Evolutionary conservation across 2,888 invertebrate species (phyloP).

Genomic region (Dicyrtomina minuta): DNA sequence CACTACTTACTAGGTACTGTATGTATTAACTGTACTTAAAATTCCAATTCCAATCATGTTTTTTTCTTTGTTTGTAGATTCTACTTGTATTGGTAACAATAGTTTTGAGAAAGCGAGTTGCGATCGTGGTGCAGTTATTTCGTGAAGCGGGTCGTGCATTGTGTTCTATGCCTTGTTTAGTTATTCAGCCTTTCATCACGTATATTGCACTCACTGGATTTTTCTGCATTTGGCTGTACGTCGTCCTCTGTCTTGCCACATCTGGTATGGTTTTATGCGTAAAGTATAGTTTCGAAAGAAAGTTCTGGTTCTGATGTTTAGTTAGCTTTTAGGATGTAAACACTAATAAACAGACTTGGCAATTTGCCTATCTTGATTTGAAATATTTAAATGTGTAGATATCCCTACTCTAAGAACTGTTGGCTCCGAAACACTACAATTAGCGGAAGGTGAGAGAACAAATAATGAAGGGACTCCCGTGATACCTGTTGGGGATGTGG

Average conservation of each 20-base stretch:
- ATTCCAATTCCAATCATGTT: background rate
- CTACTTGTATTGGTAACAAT: conserved; percentile 69
- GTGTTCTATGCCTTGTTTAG: conserved; percentile 76
- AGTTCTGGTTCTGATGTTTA: background rate
- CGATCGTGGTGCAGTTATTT: conserved; percentile 80
- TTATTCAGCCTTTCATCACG: conserved; percentile 81
- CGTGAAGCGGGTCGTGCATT: conserved; percentile 87
- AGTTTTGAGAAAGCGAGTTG: conserved; percentile 76
- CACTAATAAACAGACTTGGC: background rate
- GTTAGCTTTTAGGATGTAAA: background rate
- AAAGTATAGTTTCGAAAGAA: too few species aligned
- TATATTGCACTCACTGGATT: conserved; percentile 76
- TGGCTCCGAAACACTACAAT: background rate
- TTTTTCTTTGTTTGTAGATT: conserved; percentile 50
- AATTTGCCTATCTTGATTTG: background rate
- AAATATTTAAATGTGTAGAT: conserved; percentile 1
- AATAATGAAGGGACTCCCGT: background rate
- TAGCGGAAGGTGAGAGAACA: background rate
- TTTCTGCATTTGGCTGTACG: conserved; percentile 81
- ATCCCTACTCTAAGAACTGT: conserved; percentile 2
- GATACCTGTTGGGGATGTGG: background rate
- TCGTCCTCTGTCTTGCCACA: conserved; percentile 82
- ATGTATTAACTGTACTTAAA: background rate
- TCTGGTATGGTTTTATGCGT: too few species aligned
- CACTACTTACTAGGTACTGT: too few species aligned